These are phyloP conservation scores for Drosophila recens DNA, from an alignment of 2,888 invertebrate species.

Conservation along the genomic window DNA sequence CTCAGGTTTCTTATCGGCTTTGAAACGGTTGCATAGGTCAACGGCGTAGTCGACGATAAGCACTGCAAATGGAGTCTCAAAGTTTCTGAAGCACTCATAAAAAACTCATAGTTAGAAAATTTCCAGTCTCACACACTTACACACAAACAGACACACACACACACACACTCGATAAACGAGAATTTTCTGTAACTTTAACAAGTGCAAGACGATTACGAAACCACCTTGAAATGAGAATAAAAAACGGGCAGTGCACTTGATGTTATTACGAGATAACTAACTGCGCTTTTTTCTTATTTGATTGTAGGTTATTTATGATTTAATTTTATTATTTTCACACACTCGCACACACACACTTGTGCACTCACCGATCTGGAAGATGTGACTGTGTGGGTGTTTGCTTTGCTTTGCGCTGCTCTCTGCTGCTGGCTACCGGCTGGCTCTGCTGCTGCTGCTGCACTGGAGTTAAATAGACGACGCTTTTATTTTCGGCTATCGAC, in stretches of 20 bases:
- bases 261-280: slow-evolving; percentile 42
- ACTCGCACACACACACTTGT: slow-evolving; percentile 40
- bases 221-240: slow-evolving; percentile 27
- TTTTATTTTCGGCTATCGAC: slow-evolving; percentile 74
- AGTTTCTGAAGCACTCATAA: slow-evolving; percentile 38
- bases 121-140: slow-evolving; percentile 23
- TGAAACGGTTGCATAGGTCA: slow-evolving; percentile 58
- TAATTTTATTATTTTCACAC: slow-evolving; percentile 19
- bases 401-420: slow-evolving; percentile 50
- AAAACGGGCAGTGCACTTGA: slow-evolving; percentile 42
- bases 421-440: slow-evolving; percentile 72
- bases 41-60: slow-evolving; percentile 43
- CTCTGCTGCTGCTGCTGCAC: slow-evolving; percentile 83
- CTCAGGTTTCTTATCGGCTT: slow-evolving; percentile 54
- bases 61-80: slow-evolving; percentile 14
- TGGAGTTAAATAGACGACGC: slow-evolving; percentile 82
- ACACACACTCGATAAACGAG: slow-evolving; percentile 4
- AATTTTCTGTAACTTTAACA: slow-evolving; percentile 36
- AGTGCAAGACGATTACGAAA: slow-evolving; percentile 56
- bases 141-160: slow-evolving; percentile 19
- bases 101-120: slow-evolving; percentile 20
- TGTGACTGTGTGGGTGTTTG: slow-evolving; percentile 55
- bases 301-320: slow-evolving; percentile 26
- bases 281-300: slow-evolving; percentile 15
- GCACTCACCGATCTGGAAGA: slow-evolving; percentile 75